These are phyloP conservation scores for Rhynchonycteris naso DNA, from an alignment of 2,797 vertebrate genomes.

Conservation along the genomic window DNA sequence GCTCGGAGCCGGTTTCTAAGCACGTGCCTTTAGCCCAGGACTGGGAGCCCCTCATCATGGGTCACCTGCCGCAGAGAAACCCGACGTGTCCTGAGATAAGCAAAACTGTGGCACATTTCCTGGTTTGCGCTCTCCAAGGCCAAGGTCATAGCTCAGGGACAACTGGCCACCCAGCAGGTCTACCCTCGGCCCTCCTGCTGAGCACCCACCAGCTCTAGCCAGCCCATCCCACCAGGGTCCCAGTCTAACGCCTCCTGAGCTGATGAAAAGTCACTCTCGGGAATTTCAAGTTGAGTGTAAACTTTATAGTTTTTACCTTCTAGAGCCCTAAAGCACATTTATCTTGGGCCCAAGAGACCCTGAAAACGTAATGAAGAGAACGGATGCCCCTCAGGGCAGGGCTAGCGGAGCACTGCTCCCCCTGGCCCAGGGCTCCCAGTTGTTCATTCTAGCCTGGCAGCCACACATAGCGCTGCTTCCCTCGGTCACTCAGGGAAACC, in stretches of 20 bases:
- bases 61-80: background rate
- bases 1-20: background rate
- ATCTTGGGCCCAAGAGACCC: background rate
- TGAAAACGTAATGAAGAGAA: slow-evolving; percentile 48
- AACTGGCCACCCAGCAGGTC: background rate
- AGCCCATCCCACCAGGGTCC: background rate
- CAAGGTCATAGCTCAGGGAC: background rate
- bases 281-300: slow-evolving; percentile 68
- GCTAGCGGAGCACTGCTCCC: background rate
- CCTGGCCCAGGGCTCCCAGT: slow-evolving; percentile 6
- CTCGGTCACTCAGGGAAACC: slow-evolving; percentile 4
- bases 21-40: background rate
- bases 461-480: slow-evolving; percentile 31
- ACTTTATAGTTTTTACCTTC: background rate
- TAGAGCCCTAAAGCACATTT: background rate
- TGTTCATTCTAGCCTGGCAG: slow-evolving; percentile 51
- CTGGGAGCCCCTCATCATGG: background rate
- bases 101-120: background rate
- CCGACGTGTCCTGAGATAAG: background rate
- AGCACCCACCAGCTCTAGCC: background rate
- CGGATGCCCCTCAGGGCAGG: background rate
- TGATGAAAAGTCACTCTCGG: background rate
- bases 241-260: accelerated
- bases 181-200: accelerated
- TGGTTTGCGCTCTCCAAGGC: no score